A percentile compares a stretch with the other conserved stretches of the same genome.
phyloP scores from a whole-genome alignment of 2,797 vertebrate species.

The Anguilla pacifica region DNA sequence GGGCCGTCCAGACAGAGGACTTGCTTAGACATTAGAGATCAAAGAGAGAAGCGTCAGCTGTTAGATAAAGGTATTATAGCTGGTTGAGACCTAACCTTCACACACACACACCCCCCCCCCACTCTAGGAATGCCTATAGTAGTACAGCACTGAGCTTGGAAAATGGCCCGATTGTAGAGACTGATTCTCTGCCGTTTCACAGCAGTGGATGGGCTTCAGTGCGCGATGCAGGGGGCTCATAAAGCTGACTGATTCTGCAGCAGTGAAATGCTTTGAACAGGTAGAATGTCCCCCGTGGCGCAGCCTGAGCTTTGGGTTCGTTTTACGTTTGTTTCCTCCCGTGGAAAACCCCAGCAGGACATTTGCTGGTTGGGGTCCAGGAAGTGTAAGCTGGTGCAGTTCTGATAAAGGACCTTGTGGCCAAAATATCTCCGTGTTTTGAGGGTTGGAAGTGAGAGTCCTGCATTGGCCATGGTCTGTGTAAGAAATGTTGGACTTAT shows the following conservation, averaged over 20 bases:
- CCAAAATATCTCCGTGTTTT: neutral
- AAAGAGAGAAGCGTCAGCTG: neutral
- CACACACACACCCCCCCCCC: neutral
- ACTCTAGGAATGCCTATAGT: neutral
- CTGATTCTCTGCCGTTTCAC: neutral
- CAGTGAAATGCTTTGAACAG: slow-evolving; percentile 24
- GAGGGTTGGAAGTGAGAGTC: neutral
- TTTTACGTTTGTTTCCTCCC: neutral
- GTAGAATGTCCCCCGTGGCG: slow-evolving; percentile 6
- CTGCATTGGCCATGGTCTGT: neutral
- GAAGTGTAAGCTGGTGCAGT: neutral
- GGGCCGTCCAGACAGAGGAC: neutral
- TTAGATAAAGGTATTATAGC: neutral
- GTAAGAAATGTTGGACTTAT: neutral
- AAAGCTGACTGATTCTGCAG: slow-evolving; percentile 16
- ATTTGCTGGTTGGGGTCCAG: neutral
- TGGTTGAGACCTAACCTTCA: neutral
- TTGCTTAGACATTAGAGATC: neutral
- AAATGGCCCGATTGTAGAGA: neutral
- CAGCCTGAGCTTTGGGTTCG: neutral
- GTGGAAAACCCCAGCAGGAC: neutral
- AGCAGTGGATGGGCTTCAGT: neutral
- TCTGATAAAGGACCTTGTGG: neutral
- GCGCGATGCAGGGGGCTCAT: slow-evolving; percentile 12
- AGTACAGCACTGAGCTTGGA: neutral